phyloP scores from a whole-genome alignment of 2,888 invertebrate species.

The Drosophila testacea region DNA sequence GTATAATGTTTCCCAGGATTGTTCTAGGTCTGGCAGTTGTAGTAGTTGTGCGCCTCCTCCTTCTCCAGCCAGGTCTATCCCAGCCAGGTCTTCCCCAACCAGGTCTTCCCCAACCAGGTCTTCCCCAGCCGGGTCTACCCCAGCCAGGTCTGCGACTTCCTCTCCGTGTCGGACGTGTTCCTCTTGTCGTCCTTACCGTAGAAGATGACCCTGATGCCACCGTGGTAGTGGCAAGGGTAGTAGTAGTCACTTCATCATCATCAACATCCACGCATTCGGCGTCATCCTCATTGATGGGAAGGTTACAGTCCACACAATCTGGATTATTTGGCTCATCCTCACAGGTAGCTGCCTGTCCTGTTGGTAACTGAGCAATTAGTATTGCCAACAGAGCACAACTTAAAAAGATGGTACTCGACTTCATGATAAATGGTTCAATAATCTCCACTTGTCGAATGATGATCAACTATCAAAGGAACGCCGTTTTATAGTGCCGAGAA shows the following conservation, averaged over 20 bases:
- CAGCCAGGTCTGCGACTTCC: conserved; percentile 1
- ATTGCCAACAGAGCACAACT: conserved; percentile 11
- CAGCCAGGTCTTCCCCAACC: conserved; percentile 13
- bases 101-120: conserved; percentile 5
- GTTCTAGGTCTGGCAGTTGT: conserved; percentile 20
- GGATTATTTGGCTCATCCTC: conserved; percentile 20
- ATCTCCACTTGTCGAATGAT: conserved; percentile 5
- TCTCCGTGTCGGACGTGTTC: conserved; percentile 5
- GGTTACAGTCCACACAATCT: conserved; percentile 31
- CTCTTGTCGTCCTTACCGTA: background rate
- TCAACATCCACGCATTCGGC: conserved; percentile 26
- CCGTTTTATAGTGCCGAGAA: conserved; percentile 18
- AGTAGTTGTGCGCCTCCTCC: conserved; percentile 7
- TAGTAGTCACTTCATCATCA: background rate
- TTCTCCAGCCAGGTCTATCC: conserved; percentile 1
- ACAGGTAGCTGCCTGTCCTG: conserved; percentile 21
- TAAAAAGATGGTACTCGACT: background rate
- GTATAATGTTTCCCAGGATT: conserved; percentile 17
- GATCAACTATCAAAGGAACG: background rate
- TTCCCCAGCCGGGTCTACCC: background rate
- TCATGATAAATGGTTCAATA: conserved; percentile 11
- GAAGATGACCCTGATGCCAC: background rate
- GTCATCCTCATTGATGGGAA: conserved; percentile 3
- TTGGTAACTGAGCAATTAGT: conserved; percentile 12
- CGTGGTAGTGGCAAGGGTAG: background rate